These are phyloP conservation scores for Heterocephalus glaber DNA, from an alignment of 2,113 vertebrate species.

Conservation along the genomic window DNA sequence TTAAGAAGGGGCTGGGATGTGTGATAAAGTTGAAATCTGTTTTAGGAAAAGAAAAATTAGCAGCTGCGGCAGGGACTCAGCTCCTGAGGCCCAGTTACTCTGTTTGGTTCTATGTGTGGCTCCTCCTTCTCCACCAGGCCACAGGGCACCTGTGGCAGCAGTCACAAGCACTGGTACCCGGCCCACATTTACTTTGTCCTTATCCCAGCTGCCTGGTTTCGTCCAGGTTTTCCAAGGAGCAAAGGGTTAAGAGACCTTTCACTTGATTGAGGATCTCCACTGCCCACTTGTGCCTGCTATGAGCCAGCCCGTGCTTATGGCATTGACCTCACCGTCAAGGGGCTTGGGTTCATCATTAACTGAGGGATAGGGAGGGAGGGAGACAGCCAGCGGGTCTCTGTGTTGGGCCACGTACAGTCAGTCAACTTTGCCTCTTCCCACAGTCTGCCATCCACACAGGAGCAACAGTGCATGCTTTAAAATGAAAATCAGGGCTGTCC, in stretches of 20 bases:
- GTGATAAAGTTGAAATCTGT: neutral
- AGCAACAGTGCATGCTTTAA: neutral
- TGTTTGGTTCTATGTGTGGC: neutral
- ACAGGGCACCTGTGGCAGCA: neutral
- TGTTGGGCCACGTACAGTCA: neutral
- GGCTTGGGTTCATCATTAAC: neutral
- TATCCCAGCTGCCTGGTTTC: neutral
- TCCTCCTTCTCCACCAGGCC: neutral
- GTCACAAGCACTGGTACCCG: neutral
- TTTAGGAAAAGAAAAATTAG: neutral
- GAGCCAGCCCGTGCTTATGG: no score
- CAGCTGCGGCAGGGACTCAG: neutral
- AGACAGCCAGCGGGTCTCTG: neutral
- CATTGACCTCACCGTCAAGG: neutral
- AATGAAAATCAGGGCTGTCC: neutral
- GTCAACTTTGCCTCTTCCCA: no score
- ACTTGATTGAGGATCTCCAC: no score
- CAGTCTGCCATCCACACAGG: neutral
- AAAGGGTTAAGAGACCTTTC: neutral
- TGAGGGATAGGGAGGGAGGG: neutral
- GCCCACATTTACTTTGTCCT: neutral
- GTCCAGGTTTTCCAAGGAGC: neutral
- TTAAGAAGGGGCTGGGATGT: neutral
- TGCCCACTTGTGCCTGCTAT: neutral
- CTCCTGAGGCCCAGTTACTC: neutral